Base-by-base conservation (phyloP, 2,888 invertebrate genomes). In the Hypena proboscidalis region DNA sequence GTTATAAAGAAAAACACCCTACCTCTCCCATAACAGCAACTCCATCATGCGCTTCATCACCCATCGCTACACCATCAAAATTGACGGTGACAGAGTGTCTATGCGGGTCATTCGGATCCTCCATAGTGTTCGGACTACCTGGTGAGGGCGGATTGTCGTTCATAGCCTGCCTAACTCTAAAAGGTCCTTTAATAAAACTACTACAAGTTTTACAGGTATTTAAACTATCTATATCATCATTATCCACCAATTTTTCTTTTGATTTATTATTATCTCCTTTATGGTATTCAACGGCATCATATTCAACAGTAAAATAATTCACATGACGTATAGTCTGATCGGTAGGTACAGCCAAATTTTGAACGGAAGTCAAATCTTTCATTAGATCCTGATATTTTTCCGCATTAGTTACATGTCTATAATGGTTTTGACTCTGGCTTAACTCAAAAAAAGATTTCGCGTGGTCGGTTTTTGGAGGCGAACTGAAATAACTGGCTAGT, bases 391-490 rank as follows among this genome's bases (percentile, higher is more conserved):
- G 41, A 42, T 49, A 54, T 54, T 44, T 52, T 13, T 21, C 38
- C 4, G 33, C 38, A 35, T 59, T 40, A 25, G 50, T 23, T 7
- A 67, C 70, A 40, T 87, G 84, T 58, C 85, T 80, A 17, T 85
- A 88, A 49, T 90, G 89, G 27, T 88, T 81, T 79, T 89, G 87
- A 42, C 88, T 83, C 45, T 86, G 80, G 67, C 90, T 90, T 38
- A 90, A 74, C 61, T 90, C 90, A 89, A 90, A 90, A 90, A 90
- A 90, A 86, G 90, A 83, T 58, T 90, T 90, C 9, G 83, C 70
- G 23, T 76, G 81, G 1, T 89, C 87, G 0, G 82, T 70, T 76
- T 85, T 81, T 0, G 85, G 82, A 0, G 89, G 84, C 1, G 83
- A 56, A 4, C 80, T 62, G 36, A 90, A 90, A 44, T 90, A 90